phyloP scores from a whole-genome alignment of 1,140 invertebrate species.

The Scaptomyza montana region DNA sequence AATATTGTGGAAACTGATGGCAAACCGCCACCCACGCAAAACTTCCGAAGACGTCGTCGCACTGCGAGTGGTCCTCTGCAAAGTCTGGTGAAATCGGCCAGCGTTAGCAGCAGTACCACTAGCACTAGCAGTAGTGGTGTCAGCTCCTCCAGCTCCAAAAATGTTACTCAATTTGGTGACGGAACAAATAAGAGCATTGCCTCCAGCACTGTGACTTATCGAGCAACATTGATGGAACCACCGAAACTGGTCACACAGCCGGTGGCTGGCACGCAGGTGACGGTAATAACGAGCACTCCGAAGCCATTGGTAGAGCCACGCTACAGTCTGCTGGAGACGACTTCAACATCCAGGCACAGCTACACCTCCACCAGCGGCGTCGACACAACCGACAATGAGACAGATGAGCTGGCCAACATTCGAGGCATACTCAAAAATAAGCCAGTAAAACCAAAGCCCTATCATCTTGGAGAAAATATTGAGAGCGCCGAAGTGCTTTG shows the following conservation, averaged over 20 bases:
- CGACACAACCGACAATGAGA: constrained; percentile 83
- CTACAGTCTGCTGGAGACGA: constrained; percentile 53
- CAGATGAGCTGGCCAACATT: constrained; percentile 85
- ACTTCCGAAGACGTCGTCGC: constrained; percentile 88
- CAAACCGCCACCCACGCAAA: constrained; percentile 91
- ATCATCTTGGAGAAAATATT: constrained; percentile 87
- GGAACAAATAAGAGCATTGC: constrained; percentile 38
- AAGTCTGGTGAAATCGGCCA: constrained; percentile 73
- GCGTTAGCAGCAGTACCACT: constrained; percentile 32
- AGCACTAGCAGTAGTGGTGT: constrained; percentile 14
- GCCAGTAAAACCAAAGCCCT: constrained; percentile 88
- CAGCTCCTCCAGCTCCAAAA: constrained; percentile 22
- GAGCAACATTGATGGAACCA: constrained; percentile 71
- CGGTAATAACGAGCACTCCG: constrained; percentile 55
- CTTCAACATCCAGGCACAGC: constrained; percentile 61
- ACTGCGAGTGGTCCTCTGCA: constrained; percentile 82
- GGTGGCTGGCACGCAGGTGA: constrained; percentile 56
- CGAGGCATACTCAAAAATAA: constrained; percentile 89
- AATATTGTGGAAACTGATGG: constrained; percentile 94
- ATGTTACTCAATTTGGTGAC: constrained; percentile 72
- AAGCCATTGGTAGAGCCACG: constrained; percentile 52
- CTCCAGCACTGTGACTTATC: constrained; percentile 70
- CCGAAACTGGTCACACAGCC: constrained; percentile 60
- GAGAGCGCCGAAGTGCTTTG: constrained; percentile 84
- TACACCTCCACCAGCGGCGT: constrained; percentile 82